These are phyloP conservation scores for Theocolax elegans DNA, from an alignment of 1,140 invertebrate species.

Conservation along the genomic window DNA sequence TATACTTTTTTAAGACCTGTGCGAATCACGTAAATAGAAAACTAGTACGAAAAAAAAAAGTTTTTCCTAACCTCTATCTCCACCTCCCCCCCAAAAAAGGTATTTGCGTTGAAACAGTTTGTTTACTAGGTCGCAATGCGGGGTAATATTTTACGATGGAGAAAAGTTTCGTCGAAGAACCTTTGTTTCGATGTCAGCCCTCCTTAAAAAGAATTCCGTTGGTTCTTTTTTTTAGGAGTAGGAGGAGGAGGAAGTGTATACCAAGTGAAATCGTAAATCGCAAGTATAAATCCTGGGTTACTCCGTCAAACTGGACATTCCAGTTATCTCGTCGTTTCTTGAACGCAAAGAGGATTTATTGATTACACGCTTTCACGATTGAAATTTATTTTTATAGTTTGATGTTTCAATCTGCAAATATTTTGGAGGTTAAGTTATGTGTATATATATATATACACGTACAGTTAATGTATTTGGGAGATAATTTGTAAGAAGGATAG, in stretches of 20 bases:
- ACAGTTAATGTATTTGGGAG: no score
- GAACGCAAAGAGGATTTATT: constrained; percentile 8
- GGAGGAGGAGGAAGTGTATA: neutral
- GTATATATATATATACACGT: no score
- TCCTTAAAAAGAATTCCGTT: no score
- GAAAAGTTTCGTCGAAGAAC: constrained; percentile 2
- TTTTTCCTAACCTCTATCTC: no score
- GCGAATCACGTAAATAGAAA: no score
- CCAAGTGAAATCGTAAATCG: constrained; percentile 9
- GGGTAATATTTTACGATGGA: neutral
- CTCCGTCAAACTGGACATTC: neutral
- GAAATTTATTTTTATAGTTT: no score
- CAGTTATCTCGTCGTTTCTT: neutral
- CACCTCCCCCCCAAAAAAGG: no score
- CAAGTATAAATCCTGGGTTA: constrained; percentile 16
- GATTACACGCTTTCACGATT: constrained; percentile 4
- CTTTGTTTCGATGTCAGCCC: neutral
- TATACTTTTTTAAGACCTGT: no score
- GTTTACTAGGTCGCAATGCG: neutral
- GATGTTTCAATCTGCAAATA: no score
- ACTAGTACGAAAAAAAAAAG: no score
- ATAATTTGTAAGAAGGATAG: no score
- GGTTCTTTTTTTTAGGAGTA: neutral
- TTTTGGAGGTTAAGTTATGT: no score
- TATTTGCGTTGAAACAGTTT: neutral